Percentiles rank a stretch among this genome's conserved stretches.
These are phyloP conservation scores for Ianthella basta DNA, from an alignment of 37 sponge, comb jelly and placozoan genomes.

Conservation along the genomic window DNA sequence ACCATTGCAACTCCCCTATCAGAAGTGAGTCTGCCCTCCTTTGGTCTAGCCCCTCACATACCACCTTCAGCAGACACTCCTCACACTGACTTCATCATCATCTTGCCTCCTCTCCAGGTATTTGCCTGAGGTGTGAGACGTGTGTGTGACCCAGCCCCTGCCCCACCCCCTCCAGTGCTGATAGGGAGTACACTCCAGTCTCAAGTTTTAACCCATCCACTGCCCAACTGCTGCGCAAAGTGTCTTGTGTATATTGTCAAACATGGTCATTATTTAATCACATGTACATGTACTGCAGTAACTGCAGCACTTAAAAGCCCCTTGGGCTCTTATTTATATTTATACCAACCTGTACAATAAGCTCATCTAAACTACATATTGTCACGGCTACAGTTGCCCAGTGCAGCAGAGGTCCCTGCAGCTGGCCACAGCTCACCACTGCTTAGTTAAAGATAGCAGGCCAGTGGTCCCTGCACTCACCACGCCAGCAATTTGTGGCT, in stretches of 20 bases:
- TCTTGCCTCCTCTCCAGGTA: not conserved
- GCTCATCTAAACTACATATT: too few relatives aligned
- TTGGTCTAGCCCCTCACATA: not conserved
- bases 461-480: too few relatives aligned
- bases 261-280: too few relatives aligned
- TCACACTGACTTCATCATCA: not conserved
- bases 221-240: not conserved
- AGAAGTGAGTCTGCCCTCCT: not conserved
- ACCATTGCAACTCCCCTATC: not conserved
- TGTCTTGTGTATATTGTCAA: not conserved
- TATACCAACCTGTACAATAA: too few relatives aligned
- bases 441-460: too few relatives aligned
- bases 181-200: not conserved
- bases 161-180: not conserved
- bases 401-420: too few relatives aligned
- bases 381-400: too few relatives aligned
- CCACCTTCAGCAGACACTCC: not conserved
- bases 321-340: too few relatives aligned
- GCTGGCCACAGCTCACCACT: too few relatives aligned
- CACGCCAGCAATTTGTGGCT: too few relatives aligned
- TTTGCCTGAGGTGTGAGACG: conserved; percentile 13
- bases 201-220: conserved; percentile 4
- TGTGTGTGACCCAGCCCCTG: conserved; percentile 13
- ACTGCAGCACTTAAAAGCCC: not conserved
- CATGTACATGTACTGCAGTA: not conserved